Evolutionary conservation across 2,113 vertebrate genomes (phyloP), one percentile per base, ranked within the genome.

Genomic region (Pithys albifrons): DNA sequence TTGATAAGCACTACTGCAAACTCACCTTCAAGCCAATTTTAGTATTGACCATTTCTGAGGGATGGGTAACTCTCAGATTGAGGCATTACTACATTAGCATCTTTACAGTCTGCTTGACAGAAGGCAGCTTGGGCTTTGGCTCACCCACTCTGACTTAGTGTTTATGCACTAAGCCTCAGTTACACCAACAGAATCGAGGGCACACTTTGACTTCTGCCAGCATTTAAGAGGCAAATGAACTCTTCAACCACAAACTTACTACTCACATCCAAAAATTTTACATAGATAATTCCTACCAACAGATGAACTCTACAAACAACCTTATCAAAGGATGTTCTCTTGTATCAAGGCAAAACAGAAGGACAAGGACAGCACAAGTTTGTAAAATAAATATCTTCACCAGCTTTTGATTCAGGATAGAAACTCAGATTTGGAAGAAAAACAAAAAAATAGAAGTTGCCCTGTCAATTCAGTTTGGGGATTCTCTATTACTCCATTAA

Each of bases 191-290:
- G 54, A 91, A 90, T 72, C 23, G 4, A 23, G 9, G 77, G 22
- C 0, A 0, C 41, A 58, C 35, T 67, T 85, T 61, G 45, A 79
- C 39, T 89, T 89, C 37, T 2, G 1, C 17, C n/a, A 74, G 23
- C 46, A 35, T 45, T 96, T 15, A 75, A 70, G 31, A 77, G 19
- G 23, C 31, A 96, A 71, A 77, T 33, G 70, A 89, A 65, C 46
- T 51, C 73, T 49, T 65, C n/a, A 71, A 51, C 7, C 46, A 67
- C 33, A 39, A 78, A 48, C n/a, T 48, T 58, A 49, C 6, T 69
- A 72, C 11, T 51, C 41, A 23, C 24, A 64, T 48, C 3, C 37
- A 88, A 49, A 70, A 91, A 45, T 22, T 67, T 65, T 4, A 91
- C 5, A 7, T 35, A 75, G 33, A 3, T 49, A 79, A 87, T 35